Conservation (phyloP, 2,888 invertebrate genomes). For the Cosmia trapezina region DNA sequence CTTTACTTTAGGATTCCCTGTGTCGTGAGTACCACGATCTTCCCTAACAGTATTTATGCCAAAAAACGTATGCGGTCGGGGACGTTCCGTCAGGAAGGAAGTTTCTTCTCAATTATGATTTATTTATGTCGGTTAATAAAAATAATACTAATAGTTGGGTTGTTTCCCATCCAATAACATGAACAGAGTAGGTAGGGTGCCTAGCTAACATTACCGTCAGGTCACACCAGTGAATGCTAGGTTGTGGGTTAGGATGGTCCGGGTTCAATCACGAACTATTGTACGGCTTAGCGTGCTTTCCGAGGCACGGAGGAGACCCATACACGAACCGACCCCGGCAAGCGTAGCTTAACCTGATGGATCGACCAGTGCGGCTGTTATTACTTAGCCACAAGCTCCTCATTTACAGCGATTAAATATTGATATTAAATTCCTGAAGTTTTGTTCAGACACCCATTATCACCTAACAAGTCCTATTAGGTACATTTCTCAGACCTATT, state of each 20-base stretch:
- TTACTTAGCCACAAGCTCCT: too few species aligned
- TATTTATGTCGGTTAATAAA: neutral
- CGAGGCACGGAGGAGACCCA: too few species aligned
- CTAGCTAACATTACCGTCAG: neutral
- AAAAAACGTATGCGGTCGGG: too few species aligned
- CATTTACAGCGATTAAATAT: neutral
- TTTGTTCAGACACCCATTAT: neutral
- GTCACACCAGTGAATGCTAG: neutral
- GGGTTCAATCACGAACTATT: neutral
- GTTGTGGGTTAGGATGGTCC: neutral
- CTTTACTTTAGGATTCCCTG: too few species aligned
- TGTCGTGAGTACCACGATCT: too few species aligned
- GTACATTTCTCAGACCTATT: neutral
- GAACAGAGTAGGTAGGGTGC: neutral
- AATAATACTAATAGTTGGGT: neutral
- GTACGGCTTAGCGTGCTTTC: too few species aligned
- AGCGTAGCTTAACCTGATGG: too few species aligned
- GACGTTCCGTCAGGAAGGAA: too few species aligned
- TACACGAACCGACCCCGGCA: too few species aligned
- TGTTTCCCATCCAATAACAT: neutral
- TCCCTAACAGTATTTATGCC: too few species aligned
- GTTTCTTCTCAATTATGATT: too few species aligned
- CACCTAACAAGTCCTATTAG: neutral
- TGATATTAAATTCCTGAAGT: neutral
- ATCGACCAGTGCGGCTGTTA: too few species aligned